Base-by-base conservation (phyloP, 1,140 invertebrate genomes). In the Lethocerus indicus region DNA sequence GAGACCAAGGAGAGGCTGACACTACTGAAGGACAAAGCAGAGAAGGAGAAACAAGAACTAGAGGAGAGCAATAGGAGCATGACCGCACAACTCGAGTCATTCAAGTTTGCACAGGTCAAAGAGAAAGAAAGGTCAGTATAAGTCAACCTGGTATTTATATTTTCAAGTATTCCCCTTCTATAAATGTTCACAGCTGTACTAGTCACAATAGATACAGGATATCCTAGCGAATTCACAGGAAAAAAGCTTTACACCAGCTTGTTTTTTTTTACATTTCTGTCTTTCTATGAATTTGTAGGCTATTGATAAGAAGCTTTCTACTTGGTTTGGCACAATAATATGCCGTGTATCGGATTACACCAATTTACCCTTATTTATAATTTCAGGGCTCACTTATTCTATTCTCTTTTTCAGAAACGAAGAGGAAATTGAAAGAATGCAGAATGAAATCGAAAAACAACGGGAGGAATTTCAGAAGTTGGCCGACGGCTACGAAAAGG, bases 21-120 rank as follows among this genome's bases (percentile, higher is more conserved):
- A 42, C 76, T 77, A 56, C 67, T 87, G 52, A 74, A 81, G 51
- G 68, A 69, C 16, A 74, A 70, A 2, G 77, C 76, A 0, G 83
- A 87, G 59, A 68, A 75, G 12, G 77, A 86, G 57, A 87, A 87
- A 58, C 70, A 75, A 36, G 61, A 65, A 24, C 58, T 86, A 36
- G 82, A 86, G 61, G 71, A 69, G 24, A 72, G 70, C n/a, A 72
- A 78, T 46, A 76, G 83, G 40, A 64, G 69, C 2, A 63, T 84
- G n/a, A 69, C 71, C 47, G 69, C 68, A 0, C 76, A 85, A 61
- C 67, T 87, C 23, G 83, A 87, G 56, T 72, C 72, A 26, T 77
- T 75, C 35, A 86, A 83, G 62, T 86, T 83, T 62, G 78, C 80
- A 0, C 80, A 84, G 56, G 76, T 77, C 3, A 82, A 81, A 61